Base-by-base conservation (phyloP, 2,113 vertebrate genomes). In the Rhynchomys soricoides region DNA sequence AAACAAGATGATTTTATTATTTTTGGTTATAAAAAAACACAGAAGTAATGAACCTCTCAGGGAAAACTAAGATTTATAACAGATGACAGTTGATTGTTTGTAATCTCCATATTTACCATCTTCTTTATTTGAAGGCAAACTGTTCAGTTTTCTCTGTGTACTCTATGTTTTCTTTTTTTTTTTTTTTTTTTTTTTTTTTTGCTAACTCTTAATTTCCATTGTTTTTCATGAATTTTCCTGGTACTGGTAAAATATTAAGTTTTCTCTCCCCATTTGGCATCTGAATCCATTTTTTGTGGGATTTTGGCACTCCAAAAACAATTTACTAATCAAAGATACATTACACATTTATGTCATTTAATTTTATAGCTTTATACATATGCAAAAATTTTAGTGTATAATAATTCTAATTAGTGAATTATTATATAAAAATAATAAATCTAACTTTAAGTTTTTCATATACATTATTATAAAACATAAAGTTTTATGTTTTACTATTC, bases 261-360 rank as follows among this genome's bases (percentile, higher is more conserved):
- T 71, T 71, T 96, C 34, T 78, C 26, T 31, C 5, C 16, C 2
- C 45, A 78, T 50, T 78, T 50, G 26, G 13, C 45, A 50, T 78
- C 1, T 50, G 45, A 45, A 77, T 77, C 4, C 12, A 11, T 52
- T 43, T 74, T 40, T 43, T 74, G 37, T 50, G 22, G 45, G 77
- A 52, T 52, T 79, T 55, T 37, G 43, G 34, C 90, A 75, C 22
- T 94, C 74, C 43, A 85, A 64, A 64, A 96, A 90, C 19, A 75
- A 55, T 48, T 52, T 89, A 81, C 43, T 79, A 93, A 89, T 89
- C 43, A 15, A 70, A 92, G 73, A 89, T 50, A 85, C 43, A 29
- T 50, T 11, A 48, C 75, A 87, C 52, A 97, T 82, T 89, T 62
- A 78, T 94, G 77, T 9, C n/a, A 73, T 68, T 95, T 94, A 94